phyloP scores from a whole-genome alignment of 2,797 vertebrate species.

The Urosaurus nigricauda region DNA sequence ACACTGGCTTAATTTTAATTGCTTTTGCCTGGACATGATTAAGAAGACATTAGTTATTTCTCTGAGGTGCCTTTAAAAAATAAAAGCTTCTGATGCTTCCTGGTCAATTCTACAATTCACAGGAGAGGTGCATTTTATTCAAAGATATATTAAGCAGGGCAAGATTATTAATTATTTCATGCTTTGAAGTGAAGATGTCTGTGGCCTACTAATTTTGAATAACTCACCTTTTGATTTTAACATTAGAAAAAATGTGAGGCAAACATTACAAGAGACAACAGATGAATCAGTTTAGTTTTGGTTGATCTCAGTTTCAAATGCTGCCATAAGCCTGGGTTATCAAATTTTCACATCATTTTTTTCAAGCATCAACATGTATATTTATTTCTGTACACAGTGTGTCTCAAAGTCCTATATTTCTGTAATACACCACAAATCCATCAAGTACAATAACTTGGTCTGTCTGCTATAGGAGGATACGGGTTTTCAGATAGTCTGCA shows the following conservation, averaged over 20 bases:
- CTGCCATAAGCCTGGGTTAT: no score
- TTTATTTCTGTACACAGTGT: no score
- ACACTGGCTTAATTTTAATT: conserved; percentile 36
- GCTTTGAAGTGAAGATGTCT: conserved; percentile 9
- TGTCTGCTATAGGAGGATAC: not conserved
- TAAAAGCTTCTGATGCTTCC: conserved; percentile 30
- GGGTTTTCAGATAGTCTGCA: no score
- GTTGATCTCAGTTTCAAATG: no score
- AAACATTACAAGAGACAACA: no score
- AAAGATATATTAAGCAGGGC: accelerated
- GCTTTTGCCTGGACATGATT: conserved; percentile 37
- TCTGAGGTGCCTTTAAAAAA: conserved; percentile 44
- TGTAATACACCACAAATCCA: no score
- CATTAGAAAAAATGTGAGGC: not conserved
- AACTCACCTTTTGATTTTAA: conserved; percentile 21
- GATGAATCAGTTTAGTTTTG: no score
- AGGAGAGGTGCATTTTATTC: conserved; percentile 21
- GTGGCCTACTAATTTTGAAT: not conserved
- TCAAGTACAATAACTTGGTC: not conserved
- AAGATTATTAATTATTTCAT: conserved; percentile 44
- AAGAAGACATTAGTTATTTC: conserved; percentile 38
- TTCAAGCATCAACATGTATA: no score
- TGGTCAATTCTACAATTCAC: conserved; percentile 47
- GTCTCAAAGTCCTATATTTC: no score
- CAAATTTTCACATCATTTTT: no score